phyloP scores from a whole-genome alignment of 1,140 invertebrate species.

The Cecropterus lyciades region DNA sequence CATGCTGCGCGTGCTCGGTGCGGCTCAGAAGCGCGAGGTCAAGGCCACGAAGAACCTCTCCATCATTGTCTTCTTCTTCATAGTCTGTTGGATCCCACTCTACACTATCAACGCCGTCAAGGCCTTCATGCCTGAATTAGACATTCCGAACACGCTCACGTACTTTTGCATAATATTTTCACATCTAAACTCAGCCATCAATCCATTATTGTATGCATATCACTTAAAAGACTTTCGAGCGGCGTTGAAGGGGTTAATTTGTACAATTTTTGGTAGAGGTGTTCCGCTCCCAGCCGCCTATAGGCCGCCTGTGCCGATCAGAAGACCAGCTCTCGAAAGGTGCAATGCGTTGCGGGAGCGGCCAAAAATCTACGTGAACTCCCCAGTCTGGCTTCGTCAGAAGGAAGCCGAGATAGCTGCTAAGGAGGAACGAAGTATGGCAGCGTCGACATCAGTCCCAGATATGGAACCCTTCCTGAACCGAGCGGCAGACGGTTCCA shows the following conservation, averaged over 20 bases:
- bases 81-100: conserved; percentile 96
- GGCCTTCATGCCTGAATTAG: conserved; percentile 89
- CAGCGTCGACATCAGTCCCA: conserved; percentile 41
- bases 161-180: conserved; percentile 94
- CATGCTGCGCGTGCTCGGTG: conserved; percentile 91
- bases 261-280: conserved; percentile 82
- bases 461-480: conserved; percentile 73
- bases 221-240: conserved; percentile 94
- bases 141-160: conserved; percentile 88
- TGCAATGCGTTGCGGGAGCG: conserved; percentile 73
- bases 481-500: conserved; percentile 57
- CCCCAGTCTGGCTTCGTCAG: conserved; percentile 79
- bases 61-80: conserved; percentile 96
- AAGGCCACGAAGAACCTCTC: conserved; percentile 96
- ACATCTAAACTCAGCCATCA: conserved; percentile 94
- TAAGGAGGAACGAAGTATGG: conserved; percentile 48
- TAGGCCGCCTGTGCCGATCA: conserved; percentile 65
- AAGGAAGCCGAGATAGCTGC: conserved; percentile 66
- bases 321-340: conserved; percentile 71
- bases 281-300: conserved; percentile 71
- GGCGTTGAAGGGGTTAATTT: conserved; percentile 88
- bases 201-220: conserved; percentile 95
- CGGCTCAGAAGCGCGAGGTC: conserved; percentile 93
- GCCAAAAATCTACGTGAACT: conserved; percentile 78
- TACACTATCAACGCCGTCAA: conserved; percentile 96